Conservation (phyloP, 2,797 vertebrate species). For the Salarias fasciatus region DNA sequence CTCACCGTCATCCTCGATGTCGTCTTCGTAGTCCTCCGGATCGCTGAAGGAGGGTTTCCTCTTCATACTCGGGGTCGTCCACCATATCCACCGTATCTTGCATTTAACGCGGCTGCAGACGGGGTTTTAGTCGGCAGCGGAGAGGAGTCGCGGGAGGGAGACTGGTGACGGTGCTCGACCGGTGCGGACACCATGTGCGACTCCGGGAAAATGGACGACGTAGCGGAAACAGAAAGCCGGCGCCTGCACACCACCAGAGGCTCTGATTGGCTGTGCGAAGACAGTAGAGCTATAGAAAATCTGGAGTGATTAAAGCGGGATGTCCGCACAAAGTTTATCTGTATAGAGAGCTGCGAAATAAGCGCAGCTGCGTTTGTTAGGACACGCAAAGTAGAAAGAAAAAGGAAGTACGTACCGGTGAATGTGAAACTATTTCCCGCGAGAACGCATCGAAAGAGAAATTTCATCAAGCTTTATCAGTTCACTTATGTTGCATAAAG, state of each 20-base stretch:
- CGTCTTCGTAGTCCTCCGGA: slow-evolving; percentile 91
- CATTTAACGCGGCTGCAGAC: slow-evolving; percentile 68
- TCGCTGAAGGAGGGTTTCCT: slow-evolving; percentile 95
- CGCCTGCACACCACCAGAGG: slow-evolving; percentile 38
- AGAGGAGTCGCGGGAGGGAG: slow-evolving; percentile 10
- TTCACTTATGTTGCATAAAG: too few species aligned
- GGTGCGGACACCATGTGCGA: slow-evolving; percentile 78
- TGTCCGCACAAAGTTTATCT: too few species aligned
- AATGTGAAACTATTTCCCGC: slow-evolving; percentile 50
- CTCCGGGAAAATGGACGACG: slow-evolving; percentile 75
- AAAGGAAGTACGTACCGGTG: slow-evolving; percentile 36
- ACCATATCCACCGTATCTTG: slow-evolving; percentile 82
- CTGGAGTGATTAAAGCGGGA: accelerated
- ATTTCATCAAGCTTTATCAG: too few species aligned
- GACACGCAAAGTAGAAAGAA: slow-evolving; percentile 13
- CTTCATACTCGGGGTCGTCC: slow-evolving; percentile 84
- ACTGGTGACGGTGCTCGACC: slow-evolving; percentile 46
- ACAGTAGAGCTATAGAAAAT: neutral
- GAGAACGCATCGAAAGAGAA: slow-evolving; percentile 23
- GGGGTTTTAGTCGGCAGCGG: slow-evolving; percentile 18
- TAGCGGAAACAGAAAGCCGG: slow-evolving; percentile 62
- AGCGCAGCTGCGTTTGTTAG: too few species aligned
- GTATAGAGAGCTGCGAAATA: neutral
- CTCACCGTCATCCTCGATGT: slow-evolving; percentile 93
- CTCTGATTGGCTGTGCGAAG: neutral